These are phyloP conservation scores for Octonoba sinensis DNA, from an alignment of 2,888 invertebrate species.

Conservation along the genomic window DNA sequence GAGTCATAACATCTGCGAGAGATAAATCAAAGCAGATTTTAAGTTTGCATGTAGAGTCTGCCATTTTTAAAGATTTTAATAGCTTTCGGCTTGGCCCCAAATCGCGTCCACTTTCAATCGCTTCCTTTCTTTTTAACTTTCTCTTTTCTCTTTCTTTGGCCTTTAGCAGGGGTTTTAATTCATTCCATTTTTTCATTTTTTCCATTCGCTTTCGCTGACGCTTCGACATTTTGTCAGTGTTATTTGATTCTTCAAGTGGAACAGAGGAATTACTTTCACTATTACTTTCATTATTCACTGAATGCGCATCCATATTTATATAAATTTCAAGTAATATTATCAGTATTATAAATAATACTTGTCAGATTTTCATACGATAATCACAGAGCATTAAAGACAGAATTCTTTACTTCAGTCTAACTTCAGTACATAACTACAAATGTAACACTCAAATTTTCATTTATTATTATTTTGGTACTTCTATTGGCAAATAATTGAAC, in stretches of 20 bases:
- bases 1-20: conserved; percentile 91
- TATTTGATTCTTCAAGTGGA: not conserved
- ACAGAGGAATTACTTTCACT: not conserved
- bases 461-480: no score
- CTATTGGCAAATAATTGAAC: no score
- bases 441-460: no score
- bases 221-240: conserved; percentile 72
- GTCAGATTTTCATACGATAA: no score
- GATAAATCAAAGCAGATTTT: conserved; percentile 88
- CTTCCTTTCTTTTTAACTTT: conserved; percentile 80
- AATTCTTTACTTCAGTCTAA: no score
- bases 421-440: no score
- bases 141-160: conserved; percentile 80
- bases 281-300: not conserved
- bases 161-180: conserved; percentile 78
- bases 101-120: conserved; percentile 75
- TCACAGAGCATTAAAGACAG: no score
- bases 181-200: conserved; percentile 82
- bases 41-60: conserved; percentile 79
- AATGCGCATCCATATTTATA: no score
- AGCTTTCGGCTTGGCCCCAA: conserved; percentile 81
- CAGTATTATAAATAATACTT: no score
- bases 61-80: conserved; percentile 81
- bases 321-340: no score
- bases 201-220: conserved; percentile 79